Conservation (phyloP, 2,888 invertebrate genomes). For the Eristalis arbustorum region DNA sequence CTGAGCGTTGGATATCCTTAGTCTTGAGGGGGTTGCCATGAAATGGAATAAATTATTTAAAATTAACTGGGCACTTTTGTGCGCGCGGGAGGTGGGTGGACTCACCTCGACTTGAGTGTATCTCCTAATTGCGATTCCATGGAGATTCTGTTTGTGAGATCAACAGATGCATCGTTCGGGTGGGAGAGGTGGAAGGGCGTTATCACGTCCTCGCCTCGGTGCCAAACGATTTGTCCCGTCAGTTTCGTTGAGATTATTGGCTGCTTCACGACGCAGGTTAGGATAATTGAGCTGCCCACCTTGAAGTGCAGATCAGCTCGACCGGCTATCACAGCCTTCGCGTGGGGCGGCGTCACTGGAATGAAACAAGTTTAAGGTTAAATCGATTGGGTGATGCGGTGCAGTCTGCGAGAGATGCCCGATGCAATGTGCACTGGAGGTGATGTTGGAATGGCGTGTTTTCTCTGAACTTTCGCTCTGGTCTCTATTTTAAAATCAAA, state of each 20-base stretch:
- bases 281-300: constrained; percentile 86
- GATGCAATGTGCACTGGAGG: neutral
- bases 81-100: too few relatives aligned
- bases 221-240: constrained; percentile 87
- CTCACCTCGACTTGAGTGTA: constrained; percentile 85
- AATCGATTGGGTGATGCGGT: too few relatives aligned
- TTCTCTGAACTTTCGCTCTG: too few relatives aligned
- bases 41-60: constrained; percentile 28
- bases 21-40: constrained; percentile 76
- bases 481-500: too few relatives aligned
- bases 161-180: constrained; percentile 75
- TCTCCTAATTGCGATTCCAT: constrained; percentile 82
- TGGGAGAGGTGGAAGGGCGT: constrained; percentile 74
- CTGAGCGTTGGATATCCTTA: constrained; percentile 88
- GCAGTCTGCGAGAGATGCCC: too few relatives aligned
- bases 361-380: neutral
- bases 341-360: constrained; percentile 82
- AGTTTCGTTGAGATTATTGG: constrained; percentile 83
- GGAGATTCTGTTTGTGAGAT: constrained; percentile 77
- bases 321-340: constrained; percentile 85
- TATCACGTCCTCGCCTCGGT: constrained; percentile 81
- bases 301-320: constrained; percentile 87
- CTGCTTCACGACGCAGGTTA: constrained; percentile 87
- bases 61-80: neutral
- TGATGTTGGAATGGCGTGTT: too few relatives aligned